Conservation (phyloP, 2,113 vertebrate genomes). For the Podocnemis expansa region DNA sequence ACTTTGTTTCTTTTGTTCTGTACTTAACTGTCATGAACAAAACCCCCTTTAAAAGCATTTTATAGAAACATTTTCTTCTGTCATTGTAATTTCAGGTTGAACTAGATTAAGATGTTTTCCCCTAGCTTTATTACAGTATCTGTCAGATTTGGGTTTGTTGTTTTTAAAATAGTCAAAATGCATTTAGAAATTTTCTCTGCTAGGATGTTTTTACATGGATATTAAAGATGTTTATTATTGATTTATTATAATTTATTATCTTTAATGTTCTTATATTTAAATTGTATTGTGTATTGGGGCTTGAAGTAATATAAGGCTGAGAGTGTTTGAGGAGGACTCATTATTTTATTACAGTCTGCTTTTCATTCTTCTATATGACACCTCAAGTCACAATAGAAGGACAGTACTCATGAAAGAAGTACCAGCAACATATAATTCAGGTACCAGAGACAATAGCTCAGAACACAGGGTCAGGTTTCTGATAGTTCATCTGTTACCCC, state of each 20-base stretch:
- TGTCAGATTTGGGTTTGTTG: not conserved
- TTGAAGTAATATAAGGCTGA: not conserved
- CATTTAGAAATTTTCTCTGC: not conserved
- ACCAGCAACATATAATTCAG: not conserved
- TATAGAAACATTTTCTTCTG: not conserved
- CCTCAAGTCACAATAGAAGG: not conserved
- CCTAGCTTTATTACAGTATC: slow-evolving; percentile 11
- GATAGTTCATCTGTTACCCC: not conserved
- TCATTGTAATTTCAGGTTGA: not conserved
- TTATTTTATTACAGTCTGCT: slow-evolving; percentile 18
- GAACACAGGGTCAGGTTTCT: not conserved
- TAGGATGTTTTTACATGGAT: slow-evolving; percentile 17
- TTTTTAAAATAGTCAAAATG: slow-evolving; percentile 28
- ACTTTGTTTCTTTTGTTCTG: not conserved
- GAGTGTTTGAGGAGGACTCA: slow-evolving; percentile 14
- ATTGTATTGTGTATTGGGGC: not conserved
- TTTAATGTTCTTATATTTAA: not conserved
- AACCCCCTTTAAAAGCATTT: slow-evolving; percentile 30
- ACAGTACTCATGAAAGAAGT: not conserved
- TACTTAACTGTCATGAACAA: slow-evolving; percentile 38
- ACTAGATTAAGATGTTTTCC: not conserved
- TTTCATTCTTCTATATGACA: not conserved
- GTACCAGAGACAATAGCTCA: slow-evolving; percentile 9
- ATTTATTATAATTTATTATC: slow-evolving; percentile 23
- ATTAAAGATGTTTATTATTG: slow-evolving; percentile 5